These are phyloP conservation scores for Tragelaphus oryx DNA, from an alignment of 2,797 vertebrate species.

Conservation along the genomic window DNA sequence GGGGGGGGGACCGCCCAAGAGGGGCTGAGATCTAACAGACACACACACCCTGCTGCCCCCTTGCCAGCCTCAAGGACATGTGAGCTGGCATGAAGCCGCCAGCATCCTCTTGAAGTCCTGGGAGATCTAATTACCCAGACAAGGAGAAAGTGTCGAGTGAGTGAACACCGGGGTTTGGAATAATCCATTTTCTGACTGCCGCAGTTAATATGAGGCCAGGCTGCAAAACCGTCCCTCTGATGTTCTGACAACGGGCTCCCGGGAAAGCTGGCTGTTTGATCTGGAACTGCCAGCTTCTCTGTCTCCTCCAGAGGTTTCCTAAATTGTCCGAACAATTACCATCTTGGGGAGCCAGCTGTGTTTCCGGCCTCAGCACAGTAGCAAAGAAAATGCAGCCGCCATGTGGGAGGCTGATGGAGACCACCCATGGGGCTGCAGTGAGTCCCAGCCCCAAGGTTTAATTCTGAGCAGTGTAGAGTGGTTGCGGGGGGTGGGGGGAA, in stretches of 20 bases:
- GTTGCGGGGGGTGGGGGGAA: no score
- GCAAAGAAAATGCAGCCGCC: not conserved
- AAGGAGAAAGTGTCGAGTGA: not conserved
- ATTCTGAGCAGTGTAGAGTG: not conserved
- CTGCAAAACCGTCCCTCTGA: not conserved
- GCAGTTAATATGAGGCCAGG: not conserved
- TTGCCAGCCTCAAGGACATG: not conserved
- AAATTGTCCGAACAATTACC: not conserved
- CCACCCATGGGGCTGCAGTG: not conserved
- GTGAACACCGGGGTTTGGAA: not conserved
- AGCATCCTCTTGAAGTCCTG: slow-evolving; percentile 8
- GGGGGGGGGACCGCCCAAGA: not conserved
- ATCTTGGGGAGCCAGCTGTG: not conserved
- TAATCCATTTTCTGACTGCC: slow-evolving; percentile 23
- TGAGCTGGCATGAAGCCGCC: not conserved
- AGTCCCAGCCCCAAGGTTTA: not conserved
- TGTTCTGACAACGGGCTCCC: not conserved
- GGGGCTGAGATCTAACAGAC: not conserved
- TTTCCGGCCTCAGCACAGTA: not conserved
- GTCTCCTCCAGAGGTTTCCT: not conserved
- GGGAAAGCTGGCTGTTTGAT: slow-evolving; percentile 19
- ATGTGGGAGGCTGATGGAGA: not conserved
- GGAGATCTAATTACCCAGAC: slow-evolving; percentile 44
- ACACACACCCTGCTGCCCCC: not conserved
- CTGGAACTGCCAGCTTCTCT: not conserved